Evolutionary conservation across 2,797 vertebrate genomes (phyloP).

Genomic region (Helostoma temminkii): DNA sequence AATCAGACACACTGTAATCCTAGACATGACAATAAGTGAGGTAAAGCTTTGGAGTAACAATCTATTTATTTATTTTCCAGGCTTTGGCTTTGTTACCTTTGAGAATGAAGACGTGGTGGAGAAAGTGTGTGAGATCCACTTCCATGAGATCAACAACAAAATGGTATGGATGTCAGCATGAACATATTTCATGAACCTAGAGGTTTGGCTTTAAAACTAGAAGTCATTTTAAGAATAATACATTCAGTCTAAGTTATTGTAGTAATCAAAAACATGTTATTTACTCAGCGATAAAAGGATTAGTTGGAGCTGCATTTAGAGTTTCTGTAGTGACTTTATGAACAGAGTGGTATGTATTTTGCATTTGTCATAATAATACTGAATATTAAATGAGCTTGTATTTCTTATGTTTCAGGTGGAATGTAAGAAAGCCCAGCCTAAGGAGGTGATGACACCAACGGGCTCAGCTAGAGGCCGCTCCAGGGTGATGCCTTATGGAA

Average conservation of each 20-base stretch:
- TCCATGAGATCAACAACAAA: constrained; percentile 99
- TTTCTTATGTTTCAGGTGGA: constrained; percentile 87
- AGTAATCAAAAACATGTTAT: background rate
- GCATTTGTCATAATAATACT: background rate
- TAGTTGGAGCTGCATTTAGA: constrained; percentile 4
- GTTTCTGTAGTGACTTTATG: background rate
- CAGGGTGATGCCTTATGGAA: constrained; percentile 98
- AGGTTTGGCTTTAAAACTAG: fast-evolving
- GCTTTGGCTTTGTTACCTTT: constrained; percentile 98
- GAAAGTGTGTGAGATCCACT: constrained; percentile 99
- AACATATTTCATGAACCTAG: background rate
- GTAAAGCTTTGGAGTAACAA: constrained; percentile 7
- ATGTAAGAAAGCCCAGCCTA: constrained; percentile 99
- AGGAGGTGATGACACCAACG: constrained; percentile 99
- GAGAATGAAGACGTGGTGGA: constrained; percentile 99
- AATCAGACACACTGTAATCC: background rate
- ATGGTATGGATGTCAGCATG: constrained; percentile 84
- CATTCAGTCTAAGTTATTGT: background rate
- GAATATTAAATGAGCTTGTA: background rate
- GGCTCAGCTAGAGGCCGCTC: constrained; percentile 96
- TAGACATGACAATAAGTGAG: background rate
- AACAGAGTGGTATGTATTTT: background rate
- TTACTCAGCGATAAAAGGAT: background rate
- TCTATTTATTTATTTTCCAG: constrained; percentile 73
- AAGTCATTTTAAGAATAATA: background rate